Base-by-base conservation (phyloP, 2,113 vertebrate species). In the Melanostigma gelatinosum region DNA sequence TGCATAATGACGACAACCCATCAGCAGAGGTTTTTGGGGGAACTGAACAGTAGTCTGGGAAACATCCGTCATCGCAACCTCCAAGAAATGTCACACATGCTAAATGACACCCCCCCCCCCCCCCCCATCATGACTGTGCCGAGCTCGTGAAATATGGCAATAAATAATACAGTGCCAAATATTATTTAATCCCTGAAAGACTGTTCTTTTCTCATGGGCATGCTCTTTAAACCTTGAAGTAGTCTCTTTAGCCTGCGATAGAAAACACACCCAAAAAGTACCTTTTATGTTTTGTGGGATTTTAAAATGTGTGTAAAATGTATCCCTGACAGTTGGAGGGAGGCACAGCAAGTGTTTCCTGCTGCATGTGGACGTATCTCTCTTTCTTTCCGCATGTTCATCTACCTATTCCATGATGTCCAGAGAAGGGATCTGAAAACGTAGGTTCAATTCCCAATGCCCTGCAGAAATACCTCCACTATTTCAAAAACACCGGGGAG, bases 381-480 rank as follows among this genome's bases (percentile, higher is more conserved):
- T 52, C n/a, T 63, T 22, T 44, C 42, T 50, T 20, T 65, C 38
- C 44, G 27, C 52, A 1, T 62, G 1, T 75, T 13, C 48, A 1
- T 69, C 68, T 55, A 24, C 50, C 38, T 78, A 32, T 58, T 38
- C 84, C 72, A 29, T 74, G 64, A 84, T 85, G 75, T 85, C 79
- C 77, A 82, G 66, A 27, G 78, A 40, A 48, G 29, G 66, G 42
- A 70, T 86, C 64, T 83, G 74, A 55, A 82, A 80, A 84, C 27
- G 61, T 74, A 77, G 81, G 71, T 84, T 77, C 46, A 29, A 44
- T 71, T 92, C 85, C 85, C 82, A 82, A 54, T 46, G 69, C 66
- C 82, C 84, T 36, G 79, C 80, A 77, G 84, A 64, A 71, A 85
- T 63, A 85, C 77, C 46, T 75, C 38, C 72, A 82, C 63, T 48